Evolutionary conservation across 2,888 invertebrate species (phyloP).

Genomic region (Petrophora chlorosata): DNA sequence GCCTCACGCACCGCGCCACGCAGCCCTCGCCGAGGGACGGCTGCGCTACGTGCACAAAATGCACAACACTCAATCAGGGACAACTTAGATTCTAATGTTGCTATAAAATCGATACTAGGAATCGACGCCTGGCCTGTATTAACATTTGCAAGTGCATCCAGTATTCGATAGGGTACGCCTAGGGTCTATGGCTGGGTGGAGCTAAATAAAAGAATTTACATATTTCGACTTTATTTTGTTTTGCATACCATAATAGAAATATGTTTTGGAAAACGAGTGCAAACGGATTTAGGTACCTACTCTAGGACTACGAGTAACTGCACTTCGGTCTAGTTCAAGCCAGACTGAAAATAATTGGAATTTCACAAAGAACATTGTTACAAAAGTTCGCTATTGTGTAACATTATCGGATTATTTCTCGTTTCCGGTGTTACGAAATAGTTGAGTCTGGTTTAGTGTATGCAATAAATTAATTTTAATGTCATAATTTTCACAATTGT

Average conservation of each 20-base stretch:
- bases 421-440: background rate
- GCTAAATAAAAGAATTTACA: too few species aligned
- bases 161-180: too few species aligned
- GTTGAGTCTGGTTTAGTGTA: background rate
- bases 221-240: too few species aligned
- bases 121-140: conserved; percentile 1
- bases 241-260: too few species aligned
- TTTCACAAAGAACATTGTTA: background rate
- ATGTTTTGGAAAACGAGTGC: too few species aligned
- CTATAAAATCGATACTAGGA: conserved; percentile 44
- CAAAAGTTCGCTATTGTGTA: conserved; percentile 9
- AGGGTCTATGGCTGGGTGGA: too few species aligned
- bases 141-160: background rate
- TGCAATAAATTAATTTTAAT: conserved; percentile 2
- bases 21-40: conserved; percentile 59
- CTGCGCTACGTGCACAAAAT: conserved; percentile 68
- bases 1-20: conserved; percentile 58
- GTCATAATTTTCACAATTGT: conserved; percentile 12
- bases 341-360: background rate
- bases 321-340: too few species aligned
- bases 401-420: conserved; percentile 3
- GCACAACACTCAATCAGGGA: conserved; percentile 49
- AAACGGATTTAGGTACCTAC: too few species aligned
- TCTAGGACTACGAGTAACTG: too few species aligned
- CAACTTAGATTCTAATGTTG: conserved; percentile 39